phyloP scores from a whole-genome alignment of 1,140 invertebrate genomes.

The Aphelenchoides besseyi region DNA sequence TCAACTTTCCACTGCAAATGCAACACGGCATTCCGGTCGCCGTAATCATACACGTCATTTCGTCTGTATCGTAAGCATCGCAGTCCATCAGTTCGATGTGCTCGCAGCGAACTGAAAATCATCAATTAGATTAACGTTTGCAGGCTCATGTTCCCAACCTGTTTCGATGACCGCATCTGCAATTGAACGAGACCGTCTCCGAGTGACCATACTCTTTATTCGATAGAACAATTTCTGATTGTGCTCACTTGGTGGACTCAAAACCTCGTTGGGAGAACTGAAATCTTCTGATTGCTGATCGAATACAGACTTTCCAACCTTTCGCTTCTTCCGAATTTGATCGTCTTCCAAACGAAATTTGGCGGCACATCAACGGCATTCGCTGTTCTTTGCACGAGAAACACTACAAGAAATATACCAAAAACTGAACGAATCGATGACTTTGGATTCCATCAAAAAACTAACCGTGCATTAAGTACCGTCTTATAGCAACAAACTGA shows the following conservation, averaged over 20 bases:
- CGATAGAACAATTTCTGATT: neutral
- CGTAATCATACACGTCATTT: constrained; percentile 50
- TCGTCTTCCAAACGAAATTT: neutral
- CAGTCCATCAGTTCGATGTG: constrained; percentile 49
- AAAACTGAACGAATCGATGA: neutral
- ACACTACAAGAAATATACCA: neutral
- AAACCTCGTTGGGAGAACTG: neutral
- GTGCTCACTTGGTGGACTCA: neutral
- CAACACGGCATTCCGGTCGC: constrained; percentile 52
- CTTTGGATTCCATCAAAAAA: neutral
- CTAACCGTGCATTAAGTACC: neutral
- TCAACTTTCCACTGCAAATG: constrained; percentile 42
- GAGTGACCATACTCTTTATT: neutral
- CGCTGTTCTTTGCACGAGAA: neutral
- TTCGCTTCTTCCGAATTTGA: neutral
- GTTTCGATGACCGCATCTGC: constrained; percentile 42
- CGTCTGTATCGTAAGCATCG: constrained; percentile 44
- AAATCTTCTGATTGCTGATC: neutral
- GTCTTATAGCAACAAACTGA: no score
- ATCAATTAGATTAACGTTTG: neutral
- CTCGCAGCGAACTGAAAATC: constrained; percentile 42
- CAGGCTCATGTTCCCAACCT: constrained; percentile 22
- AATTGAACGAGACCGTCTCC: constrained; percentile 27
- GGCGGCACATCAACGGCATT: neutral
- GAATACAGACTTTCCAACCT: neutral